These are phyloP conservation scores for Eurois occulta DNA, from an alignment of 2,888 invertebrate genomes.

Conservation along the genomic window DNA sequence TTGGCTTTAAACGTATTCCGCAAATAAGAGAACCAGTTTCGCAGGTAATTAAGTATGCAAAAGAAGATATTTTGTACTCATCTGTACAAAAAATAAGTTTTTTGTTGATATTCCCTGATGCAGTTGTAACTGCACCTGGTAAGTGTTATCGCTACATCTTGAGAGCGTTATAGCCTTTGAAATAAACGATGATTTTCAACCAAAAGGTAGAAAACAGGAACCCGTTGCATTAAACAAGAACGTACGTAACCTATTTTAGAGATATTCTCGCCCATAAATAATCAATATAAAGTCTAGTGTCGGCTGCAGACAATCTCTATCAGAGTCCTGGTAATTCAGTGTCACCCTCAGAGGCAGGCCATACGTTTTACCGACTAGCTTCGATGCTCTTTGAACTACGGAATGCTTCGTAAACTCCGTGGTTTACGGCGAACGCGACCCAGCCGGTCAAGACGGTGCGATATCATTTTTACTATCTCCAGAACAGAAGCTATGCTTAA, in stretches of 20 bases:
- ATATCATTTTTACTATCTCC: conserved; percentile 71
- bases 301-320: conserved; percentile 74
- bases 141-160: conserved; percentile 7
- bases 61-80: not conserved
- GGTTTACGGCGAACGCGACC: conserved; percentile 74
- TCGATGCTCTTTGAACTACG: conserved; percentile 75
- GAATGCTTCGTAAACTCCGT: conserved; percentile 74
- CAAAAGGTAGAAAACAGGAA: conserved; percentile 10
- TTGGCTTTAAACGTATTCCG: not conserved
- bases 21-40: conserved; percentile 14
- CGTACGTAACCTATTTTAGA: conserved; percentile 55
- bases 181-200: conserved; percentile 20
- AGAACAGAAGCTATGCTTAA: conserved; percentile 56
- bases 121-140: conserved; percentile 23
- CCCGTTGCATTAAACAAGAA: conserved; percentile 47
- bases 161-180: conserved; percentile 9
- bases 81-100: conserved; percentile 11
- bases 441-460: conserved; percentile 72
- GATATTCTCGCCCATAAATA: conserved; percentile 69
- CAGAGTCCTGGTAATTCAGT: conserved; percentile 79
- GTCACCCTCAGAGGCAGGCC: conserved; percentile 73
- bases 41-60: conserved; percentile 1
- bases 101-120: conserved; percentile 30
- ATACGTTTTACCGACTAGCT: conserved; percentile 79
- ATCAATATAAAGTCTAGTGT: conserved; percentile 74